Evolutionary conservation across 1,140 invertebrate genomes (phyloP), one percentile per base, ranked within the genome.

Genomic region (Drosophila triauraria): DNA sequence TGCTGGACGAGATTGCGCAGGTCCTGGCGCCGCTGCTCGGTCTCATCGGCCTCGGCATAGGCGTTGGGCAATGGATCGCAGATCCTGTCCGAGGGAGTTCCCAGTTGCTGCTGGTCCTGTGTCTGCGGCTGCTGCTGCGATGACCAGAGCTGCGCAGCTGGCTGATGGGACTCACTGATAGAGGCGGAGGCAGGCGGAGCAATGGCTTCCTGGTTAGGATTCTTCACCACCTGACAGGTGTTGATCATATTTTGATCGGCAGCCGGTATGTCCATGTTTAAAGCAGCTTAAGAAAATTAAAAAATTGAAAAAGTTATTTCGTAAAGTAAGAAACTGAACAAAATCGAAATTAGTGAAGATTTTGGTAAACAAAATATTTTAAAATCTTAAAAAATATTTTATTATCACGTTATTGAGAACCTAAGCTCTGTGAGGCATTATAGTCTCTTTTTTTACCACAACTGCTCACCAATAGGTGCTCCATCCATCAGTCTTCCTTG

Each of bases 1-100:
- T 92, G 92, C 47, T 93, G 92, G 23, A 93, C 75, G 2, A 93
- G 57, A 35, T 56, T 79, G 23, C 84, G 88, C 58, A 92, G 38
- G 15, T 92, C 91, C 43, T 65, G 78, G 27, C 79, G 68, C 20
- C 88, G 63, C 25, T 50, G 58, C 46, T 88, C 87, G 0, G 65
- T 71, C 8, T 91, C 82, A 35, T 91, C 88, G 3, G n/a, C 17
- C 5, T 54, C 59, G n/a, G 9, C 13, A 10, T 35, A 51, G 30
- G 25, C 69, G 10, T 51, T 51, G 4, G 61, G 62, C 4, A 40
- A 1, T 17, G 8, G 10, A 17, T 68, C 61, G 35, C 9, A 38
- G 5, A 25, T 12, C 13, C n/a, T 17, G 8, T n/a, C 35, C 15
- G n/a, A 6, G 8, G 23, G 13, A 23, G 48, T 44, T n/a, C 10